These are phyloP conservation scores for Falco rusticolus DNA, from an alignment of 2,797 vertebrate species.

Conservation along the genomic window DNA sequence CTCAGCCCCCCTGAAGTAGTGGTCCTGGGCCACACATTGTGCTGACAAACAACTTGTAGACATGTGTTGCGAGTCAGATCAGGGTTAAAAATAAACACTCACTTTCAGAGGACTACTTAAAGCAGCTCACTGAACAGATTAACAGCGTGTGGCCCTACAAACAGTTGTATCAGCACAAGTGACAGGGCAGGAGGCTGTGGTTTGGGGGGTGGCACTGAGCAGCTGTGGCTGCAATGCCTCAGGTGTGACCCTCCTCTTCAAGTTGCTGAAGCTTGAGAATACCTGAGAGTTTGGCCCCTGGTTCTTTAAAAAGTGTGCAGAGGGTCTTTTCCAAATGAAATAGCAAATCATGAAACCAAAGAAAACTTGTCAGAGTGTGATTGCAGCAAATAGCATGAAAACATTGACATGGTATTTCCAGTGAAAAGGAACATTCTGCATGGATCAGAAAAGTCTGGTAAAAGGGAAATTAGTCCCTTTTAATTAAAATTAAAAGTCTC, in stretches of 20 bases:
- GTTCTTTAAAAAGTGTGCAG: background rate
- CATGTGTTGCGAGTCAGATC: background rate
- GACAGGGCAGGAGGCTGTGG: background rate
- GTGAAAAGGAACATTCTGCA: background rate
- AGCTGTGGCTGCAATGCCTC: background rate
- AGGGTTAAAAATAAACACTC: slow-evolving; percentile 50
- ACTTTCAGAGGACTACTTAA: slow-evolving; percentile 6
- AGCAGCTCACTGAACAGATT: slow-evolving; percentile 23
- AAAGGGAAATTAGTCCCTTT: background rate
- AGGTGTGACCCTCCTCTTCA: background rate
- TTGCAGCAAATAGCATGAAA: background rate
- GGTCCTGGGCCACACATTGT: background rate
- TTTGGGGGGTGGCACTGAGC: background rate
- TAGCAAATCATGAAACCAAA: background rate
- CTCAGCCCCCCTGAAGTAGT: background rate
- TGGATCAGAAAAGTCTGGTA: background rate
- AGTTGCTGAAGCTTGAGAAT: background rate
- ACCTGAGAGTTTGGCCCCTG: background rate
- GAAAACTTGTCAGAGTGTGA: background rate
- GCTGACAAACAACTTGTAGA: slow-evolving; percentile 29
- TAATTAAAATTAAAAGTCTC: background rate
- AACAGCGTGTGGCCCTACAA: background rate
- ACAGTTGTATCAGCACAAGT: slow-evolving; percentile 26
- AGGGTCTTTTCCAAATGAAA: background rate
- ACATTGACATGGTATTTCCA: background rate